These are phyloP conservation scores for Sylvia borin DNA, from an alignment of 2,797 vertebrate genomes.

Conservation along the genomic window DNA sequence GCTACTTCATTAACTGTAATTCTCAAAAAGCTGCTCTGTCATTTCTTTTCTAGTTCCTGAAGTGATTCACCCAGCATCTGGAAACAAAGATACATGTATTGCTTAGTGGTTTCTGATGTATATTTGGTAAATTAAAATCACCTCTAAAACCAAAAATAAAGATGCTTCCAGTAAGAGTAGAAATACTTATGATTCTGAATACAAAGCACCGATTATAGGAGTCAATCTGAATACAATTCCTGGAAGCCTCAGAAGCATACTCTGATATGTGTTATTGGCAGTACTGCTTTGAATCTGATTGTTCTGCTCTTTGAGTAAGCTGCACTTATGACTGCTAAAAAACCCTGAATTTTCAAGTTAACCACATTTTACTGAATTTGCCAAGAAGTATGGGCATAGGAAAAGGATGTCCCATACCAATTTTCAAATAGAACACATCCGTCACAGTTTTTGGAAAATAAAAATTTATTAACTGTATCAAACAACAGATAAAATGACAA, in stretches of 20 bases:
- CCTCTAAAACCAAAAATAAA: background rate
- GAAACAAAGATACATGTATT: background rate
- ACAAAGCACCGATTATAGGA: background rate
- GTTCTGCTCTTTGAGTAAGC: conserved; percentile 10
- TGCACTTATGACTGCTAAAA: background rate
- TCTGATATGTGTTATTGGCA: background rate
- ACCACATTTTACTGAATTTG: background rate
- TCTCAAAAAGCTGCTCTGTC: background rate
- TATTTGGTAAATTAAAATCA: background rate
- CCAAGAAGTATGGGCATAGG: background rate
- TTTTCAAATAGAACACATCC: conserved; percentile 8
- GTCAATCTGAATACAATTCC: conserved; percentile 20
- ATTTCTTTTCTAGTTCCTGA: background rate
- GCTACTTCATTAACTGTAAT: background rate
- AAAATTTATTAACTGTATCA: conserved; percentile 31
- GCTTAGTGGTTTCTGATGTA: background rate
- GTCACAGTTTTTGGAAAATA: conserved; percentile 18
- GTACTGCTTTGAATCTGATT: background rate
- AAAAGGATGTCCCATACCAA: background rate
- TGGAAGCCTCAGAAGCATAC: background rate
- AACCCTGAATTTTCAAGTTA: background rate
- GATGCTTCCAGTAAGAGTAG: background rate
- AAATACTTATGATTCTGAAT: conserved; percentile 1
- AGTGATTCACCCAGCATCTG: background rate
- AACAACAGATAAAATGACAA: conserved; percentile 20